These are phyloP conservation scores for Bembecia ichneumoniformis DNA, from an alignment of 2,888 invertebrate species.

Conservation along the genomic window DNA sequence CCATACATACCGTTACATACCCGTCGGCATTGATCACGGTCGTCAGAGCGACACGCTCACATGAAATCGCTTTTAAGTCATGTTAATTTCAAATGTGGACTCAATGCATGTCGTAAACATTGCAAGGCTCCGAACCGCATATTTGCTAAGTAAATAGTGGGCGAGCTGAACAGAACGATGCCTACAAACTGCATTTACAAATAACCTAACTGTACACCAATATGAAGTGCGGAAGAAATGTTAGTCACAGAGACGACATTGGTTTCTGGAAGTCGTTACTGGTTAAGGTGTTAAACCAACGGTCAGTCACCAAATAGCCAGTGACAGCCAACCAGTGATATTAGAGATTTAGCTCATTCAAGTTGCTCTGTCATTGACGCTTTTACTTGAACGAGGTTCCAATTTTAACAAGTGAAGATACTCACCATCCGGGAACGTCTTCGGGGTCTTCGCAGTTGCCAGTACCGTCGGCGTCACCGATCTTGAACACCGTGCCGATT, in stretches of 20 bases:
- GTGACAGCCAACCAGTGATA: conserved; percentile 43
- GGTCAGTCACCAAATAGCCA: conserved; percentile 43
- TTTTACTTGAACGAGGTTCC: conserved; percentile 39
- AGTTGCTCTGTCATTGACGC: conserved; percentile 37
- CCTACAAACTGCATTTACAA: not conserved
- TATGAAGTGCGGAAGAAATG: conserved; percentile 50
- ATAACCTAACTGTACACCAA: not conserved
- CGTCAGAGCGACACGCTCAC: conserved; percentile 22
- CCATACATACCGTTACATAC: conserved; percentile 39
- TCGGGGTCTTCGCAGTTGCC: conserved; percentile 96
- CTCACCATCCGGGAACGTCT: conserved; percentile 96
- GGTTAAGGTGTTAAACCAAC: conserved; percentile 37
- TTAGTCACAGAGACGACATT: conserved; percentile 65
- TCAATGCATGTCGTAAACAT: conserved; percentile 32
- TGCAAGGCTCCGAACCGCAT: conserved; percentile 47
- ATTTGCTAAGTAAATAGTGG: conserved; percentile 30
- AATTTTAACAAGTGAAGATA: not conserved
- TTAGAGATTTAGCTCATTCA: conserved; percentile 40
- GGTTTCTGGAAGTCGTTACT: conserved; percentile 47
- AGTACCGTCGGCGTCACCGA: conserved; percentile 90
- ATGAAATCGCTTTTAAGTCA: conserved; percentile 38
- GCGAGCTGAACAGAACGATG: conserved; percentile 17
- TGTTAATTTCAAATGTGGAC: conserved; percentile 42
- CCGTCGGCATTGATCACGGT: conserved; percentile 48
- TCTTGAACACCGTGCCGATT: conserved; percentile 95